These are phyloP conservation scores for Valencia hispanica DNA, from an alignment of 2,797 vertebrate genomes.

Conservation along the genomic window DNA sequence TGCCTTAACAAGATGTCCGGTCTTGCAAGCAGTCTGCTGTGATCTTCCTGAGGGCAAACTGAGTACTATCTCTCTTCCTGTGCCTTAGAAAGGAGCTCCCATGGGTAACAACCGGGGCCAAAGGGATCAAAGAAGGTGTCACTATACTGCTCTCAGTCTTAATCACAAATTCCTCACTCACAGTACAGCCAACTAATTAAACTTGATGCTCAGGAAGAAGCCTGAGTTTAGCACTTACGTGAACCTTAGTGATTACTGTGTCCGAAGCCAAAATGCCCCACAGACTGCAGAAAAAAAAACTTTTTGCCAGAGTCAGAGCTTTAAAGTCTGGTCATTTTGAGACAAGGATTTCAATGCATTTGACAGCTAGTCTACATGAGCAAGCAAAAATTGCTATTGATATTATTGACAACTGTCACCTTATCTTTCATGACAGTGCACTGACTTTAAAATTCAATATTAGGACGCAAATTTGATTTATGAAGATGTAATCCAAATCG, in stretches of 20 bases:
- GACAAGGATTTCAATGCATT: constrained; percentile 25
- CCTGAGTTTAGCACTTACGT: constrained; percentile 52
- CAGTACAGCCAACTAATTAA: constrained; percentile 69
- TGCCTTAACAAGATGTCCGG: constrained; percentile 78
- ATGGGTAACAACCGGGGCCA: constrained; percentile 56
- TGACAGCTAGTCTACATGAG: constrained; percentile 34
- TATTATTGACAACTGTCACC: constrained; percentile 61
- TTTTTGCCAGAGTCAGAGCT: constrained; percentile 2
- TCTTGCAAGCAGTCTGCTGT: constrained; percentile 63
- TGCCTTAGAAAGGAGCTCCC: constrained; percentile 66
- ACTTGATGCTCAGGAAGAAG: constrained; percentile 51
- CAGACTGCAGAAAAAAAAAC: constrained; percentile 20
- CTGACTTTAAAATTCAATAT: constrained; percentile 76
- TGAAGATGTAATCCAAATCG: constrained; percentile 54
- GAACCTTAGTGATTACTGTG: constrained; percentile 42
- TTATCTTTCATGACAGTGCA: constrained; percentile 72
- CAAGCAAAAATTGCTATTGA: constrained; percentile 51
- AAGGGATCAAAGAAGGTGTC: constrained; percentile 68
- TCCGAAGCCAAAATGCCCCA: constrained; percentile 14
- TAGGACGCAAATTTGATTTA: constrained; percentile 66
- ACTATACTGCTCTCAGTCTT: constrained; percentile 57
- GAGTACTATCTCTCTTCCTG: constrained; percentile 64
- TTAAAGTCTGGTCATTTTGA: constrained; percentile 28
- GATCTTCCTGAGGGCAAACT: constrained; percentile 80
- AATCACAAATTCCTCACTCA: constrained; percentile 63